Conservation (phyloP, 2,888 invertebrate species). For the Aphodius granarius region DNA sequence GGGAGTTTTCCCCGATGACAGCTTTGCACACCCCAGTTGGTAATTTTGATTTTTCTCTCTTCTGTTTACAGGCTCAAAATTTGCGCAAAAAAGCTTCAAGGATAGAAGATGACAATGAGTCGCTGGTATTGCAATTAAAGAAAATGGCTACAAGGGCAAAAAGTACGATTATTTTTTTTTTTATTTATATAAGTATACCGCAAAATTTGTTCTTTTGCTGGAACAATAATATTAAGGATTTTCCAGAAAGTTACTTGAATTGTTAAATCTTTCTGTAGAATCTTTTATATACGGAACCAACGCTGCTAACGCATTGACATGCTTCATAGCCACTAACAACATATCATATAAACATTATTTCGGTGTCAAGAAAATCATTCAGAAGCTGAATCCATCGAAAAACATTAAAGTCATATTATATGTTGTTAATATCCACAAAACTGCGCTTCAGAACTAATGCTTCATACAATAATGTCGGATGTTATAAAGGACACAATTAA, state of each 20-base stretch:
- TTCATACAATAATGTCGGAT: not conserved
- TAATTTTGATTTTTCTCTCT: constrained; percentile 44
- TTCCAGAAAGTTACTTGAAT: not conserved
- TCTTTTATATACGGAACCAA: not conserved
- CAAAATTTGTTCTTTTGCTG: not conserved
- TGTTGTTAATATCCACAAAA: not conserved
- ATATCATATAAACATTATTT: not conserved
- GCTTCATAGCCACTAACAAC: not conserved
- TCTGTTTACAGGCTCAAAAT: constrained; percentile 76
- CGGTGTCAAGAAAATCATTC: too few species aligned
- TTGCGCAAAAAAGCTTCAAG: constrained; percentile 87
- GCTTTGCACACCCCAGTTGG: constrained; percentile 48
- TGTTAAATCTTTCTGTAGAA: not conserved
- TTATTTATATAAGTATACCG: constrained; percentile 20
- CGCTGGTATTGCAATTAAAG: constrained; percentile 91
- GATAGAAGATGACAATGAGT: constrained; percentile 97
- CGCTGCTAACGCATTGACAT: not conserved
- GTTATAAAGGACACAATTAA: too few species aligned
- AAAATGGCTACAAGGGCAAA: constrained; percentile 76
- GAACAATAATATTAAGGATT: not conserved
- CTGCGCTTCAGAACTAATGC: not conserved
- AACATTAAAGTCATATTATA: not conserved
- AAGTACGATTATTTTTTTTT: constrained; percentile 33
- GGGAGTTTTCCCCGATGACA: constrained; percentile 48
- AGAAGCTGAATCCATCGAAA: too few species aligned